These are phyloP conservation scores for Mixornis gularis DNA, from an alignment of 2,113 vertebrate species.

Conservation along the genomic window DNA sequence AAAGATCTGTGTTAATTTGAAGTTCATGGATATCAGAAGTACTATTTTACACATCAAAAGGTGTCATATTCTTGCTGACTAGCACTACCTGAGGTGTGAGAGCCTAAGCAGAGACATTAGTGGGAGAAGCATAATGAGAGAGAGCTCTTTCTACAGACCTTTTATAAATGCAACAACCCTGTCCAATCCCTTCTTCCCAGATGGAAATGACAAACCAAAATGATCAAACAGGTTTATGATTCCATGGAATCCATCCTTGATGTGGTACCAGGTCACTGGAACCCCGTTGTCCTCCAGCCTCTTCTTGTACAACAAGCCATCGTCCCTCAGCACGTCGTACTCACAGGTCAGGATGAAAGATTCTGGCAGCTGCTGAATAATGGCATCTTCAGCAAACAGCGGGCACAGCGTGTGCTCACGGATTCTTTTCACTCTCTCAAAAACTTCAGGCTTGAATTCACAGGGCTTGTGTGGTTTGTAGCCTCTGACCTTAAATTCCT, in stretches of 20 bases:
- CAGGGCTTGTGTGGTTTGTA: background rate
- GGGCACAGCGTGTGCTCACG: constrained; percentile 68
- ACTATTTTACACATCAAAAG: background rate
- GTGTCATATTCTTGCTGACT: background rate
- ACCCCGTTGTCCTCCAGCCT: constrained; percentile 75
- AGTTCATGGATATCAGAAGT: background rate
- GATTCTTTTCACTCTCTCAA: constrained; percentile 45
- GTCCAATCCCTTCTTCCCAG: constrained; percentile 65
- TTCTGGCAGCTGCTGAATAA: constrained; percentile 66
- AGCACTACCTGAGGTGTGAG: background rate
- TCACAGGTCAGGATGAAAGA: constrained; percentile 82
- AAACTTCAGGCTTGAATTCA: constrained; percentile 63
- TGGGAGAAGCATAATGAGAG: background rate
- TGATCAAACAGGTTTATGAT: constrained; percentile 64
- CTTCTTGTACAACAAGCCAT: constrained; percentile 79
- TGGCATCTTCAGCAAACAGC: constrained; percentile 64
- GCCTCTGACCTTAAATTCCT: constrained; percentile 67
- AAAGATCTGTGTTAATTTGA: background rate
- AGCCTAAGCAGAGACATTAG: background rate
- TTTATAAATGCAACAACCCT: constrained; percentile 49
- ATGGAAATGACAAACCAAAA: constrained; percentile 62
- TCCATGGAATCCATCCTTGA: constrained; percentile 79
- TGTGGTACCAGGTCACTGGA: constrained; percentile 75
- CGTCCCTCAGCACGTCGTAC: constrained; percentile 77
- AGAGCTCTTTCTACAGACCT: background rate